Conservation (phyloP, 2,113 vertebrate species). For the Donacobius atricapilla region DNA sequence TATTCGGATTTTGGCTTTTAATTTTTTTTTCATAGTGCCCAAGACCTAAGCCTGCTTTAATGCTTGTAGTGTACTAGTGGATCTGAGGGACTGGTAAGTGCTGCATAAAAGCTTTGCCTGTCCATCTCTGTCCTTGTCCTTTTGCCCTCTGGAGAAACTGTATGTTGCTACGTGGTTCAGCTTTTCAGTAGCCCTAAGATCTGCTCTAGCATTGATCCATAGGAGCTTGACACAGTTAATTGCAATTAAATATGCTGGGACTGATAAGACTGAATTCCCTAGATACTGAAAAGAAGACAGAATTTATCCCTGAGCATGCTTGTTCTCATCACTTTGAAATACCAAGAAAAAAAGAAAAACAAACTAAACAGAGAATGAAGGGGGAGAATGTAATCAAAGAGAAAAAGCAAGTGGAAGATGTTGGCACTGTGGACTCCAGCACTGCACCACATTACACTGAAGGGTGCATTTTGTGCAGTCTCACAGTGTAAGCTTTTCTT, state of each 20-base stretch:
- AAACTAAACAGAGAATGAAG: neutral
- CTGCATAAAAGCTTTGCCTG: conserved; percentile 1
- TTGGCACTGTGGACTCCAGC: neutral
- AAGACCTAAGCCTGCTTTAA: neutral
- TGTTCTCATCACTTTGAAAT: neutral
- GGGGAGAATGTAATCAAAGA: neutral
- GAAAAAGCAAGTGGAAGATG: neutral
- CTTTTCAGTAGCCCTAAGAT: neutral
- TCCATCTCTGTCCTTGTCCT: neutral
- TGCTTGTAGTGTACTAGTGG: neutral
- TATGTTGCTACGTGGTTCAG: neutral
- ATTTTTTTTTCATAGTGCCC: neutral
- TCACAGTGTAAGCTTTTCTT: neutral
- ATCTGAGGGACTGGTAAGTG: neutral
- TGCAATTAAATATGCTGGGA: conserved; percentile 20
- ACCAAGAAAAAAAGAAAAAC: neutral
- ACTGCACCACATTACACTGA: neutral
- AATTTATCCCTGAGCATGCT: neutral
- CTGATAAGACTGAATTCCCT: neutral
- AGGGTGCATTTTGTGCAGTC: neutral
- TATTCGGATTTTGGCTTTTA: neutral
- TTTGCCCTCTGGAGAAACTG: neutral
- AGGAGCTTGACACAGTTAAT: conserved; percentile 2
- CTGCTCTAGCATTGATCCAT: conserved; percentile 4
- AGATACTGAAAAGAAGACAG: neutral